Percentiles rank a stretch among this genome's conserved stretches.
Conservation (phyloP, 2,113 vertebrate genomes). For the Lepus europaeus region DNA sequence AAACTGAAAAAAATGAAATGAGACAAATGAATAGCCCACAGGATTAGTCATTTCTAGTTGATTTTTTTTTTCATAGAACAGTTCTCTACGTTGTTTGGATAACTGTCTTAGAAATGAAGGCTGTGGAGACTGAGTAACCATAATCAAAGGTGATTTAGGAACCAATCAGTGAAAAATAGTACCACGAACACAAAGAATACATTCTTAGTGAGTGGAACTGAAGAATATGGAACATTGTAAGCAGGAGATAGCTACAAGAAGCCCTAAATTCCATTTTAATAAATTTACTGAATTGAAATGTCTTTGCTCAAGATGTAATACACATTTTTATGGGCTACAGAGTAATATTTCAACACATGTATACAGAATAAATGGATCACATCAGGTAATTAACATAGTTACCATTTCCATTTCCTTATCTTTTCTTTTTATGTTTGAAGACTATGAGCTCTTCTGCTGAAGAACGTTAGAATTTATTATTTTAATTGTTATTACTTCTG, state of each 20-base stretch:
- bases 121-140: conserved; percentile 9
- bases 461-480: too few species aligned
- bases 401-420: too few species aligned
- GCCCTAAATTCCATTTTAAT: not conserved
- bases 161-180: conserved; percentile 16
- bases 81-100: not conserved
- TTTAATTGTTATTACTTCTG: too few species aligned
- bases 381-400: too few species aligned
- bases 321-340: too few species aligned
- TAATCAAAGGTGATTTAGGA: not conserved
- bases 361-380: too few species aligned
- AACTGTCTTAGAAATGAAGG: conserved; percentile 43
- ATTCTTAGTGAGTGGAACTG: not conserved
- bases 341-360: too few species aligned
- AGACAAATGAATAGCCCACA: not conserved
- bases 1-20: too few species aligned
- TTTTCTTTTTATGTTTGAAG: too few species aligned
- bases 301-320: not conserved
- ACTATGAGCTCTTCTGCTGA: too few species aligned
- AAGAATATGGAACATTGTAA: not conserved
- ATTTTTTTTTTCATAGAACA: not conserved
- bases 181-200: not conserved
- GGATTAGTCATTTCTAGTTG: conserved; percentile 4
- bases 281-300: not conserved
- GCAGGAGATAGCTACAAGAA: not conserved